Percentiles rank a stretch among this genome's conserved stretches.
These are phyloP conservation scores for Rhipidura dahli DNA, from an alignment of 2,113 vertebrate genomes.

Conservation along the genomic window DNA sequence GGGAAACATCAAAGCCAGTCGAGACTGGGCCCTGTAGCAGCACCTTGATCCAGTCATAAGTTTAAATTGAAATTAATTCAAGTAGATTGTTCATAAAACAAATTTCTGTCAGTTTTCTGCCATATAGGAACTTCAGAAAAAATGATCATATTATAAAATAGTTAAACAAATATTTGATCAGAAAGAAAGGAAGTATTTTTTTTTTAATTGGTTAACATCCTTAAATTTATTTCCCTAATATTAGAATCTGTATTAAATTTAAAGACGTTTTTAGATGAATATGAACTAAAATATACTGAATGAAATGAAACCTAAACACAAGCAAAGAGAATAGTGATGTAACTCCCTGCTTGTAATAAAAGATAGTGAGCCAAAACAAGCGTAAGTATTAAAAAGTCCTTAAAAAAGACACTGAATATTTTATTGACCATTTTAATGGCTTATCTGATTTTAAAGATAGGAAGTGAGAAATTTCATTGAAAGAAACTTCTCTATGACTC, in stretches of 20 bases:
- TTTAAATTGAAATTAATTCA: background rate
- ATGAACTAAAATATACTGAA: background rate
- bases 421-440: background rate
- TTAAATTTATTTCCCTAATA: background rate
- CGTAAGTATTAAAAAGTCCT: background rate
- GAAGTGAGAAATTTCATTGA: background rate
- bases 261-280: background rate
- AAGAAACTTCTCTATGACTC: background rate
- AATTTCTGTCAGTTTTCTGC: background rate
- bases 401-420: background rate
- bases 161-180: background rate
- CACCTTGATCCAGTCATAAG: background rate
- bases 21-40: background rate
- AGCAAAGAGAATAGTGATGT: background rate
- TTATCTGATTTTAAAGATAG: background rate
- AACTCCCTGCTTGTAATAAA: background rate
- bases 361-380: background rate
- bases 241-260: background rate
- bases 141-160: background rate
- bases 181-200: background rate
- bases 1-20: background rate
- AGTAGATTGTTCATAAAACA: background rate
- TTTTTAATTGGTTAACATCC: background rate
- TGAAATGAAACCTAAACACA: background rate
- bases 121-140: background rate